These are phyloP conservation scores for Pyrgus malvae DNA, from an alignment of 2,888 invertebrate genomes.

Conservation along the genomic window DNA sequence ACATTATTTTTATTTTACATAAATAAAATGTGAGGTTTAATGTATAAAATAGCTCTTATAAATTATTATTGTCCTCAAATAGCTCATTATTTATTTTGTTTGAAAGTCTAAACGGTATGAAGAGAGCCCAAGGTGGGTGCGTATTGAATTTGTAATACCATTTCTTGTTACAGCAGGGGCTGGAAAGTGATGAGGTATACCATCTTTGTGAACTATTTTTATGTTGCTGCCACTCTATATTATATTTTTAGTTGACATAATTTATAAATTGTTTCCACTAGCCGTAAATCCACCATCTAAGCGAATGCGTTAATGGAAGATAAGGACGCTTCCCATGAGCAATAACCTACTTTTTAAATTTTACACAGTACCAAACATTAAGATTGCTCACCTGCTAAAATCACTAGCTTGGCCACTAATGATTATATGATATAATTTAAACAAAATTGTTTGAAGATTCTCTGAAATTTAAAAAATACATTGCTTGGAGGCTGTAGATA, in stretches of 20 bases:
- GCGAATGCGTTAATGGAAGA: slow-evolving; percentile 78
- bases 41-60: slow-evolving; percentile 26
- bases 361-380: slow-evolving; percentile 59
- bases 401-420: slow-evolving; percentile 60
- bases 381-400: slow-evolving; percentile 60
- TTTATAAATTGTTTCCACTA: slow-evolving; percentile 76
- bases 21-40: slow-evolving; percentile 22
- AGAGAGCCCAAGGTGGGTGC: slow-evolving; percentile 79
- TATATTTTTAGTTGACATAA: slow-evolving; percentile 75
- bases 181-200: slow-evolving; percentile 95
- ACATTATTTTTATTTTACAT: slow-evolving; percentile 36
- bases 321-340: slow-evolving; percentile 78
- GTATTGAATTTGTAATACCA: slow-evolving; percentile 80
- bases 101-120: slow-evolving; percentile 52
- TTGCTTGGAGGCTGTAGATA: not conserved
- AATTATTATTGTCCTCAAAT: slow-evolving; percentile 20
- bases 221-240: slow-evolving; percentile 80
- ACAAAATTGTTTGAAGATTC: not conserved
- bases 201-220: slow-evolving; percentile 81
- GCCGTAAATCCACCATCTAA: slow-evolving; percentile 68
- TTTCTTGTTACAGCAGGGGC: slow-evolving; percentile 92
- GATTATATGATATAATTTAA: slow-evolving; percentile 3
- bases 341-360: slow-evolving; percentile 60
- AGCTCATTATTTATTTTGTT: slow-evolving; percentile 34
- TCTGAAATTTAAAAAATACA: not conserved